Base-by-base conservation (phyloP, 2,888 invertebrate species). In the Daptonema setosum region DNA sequence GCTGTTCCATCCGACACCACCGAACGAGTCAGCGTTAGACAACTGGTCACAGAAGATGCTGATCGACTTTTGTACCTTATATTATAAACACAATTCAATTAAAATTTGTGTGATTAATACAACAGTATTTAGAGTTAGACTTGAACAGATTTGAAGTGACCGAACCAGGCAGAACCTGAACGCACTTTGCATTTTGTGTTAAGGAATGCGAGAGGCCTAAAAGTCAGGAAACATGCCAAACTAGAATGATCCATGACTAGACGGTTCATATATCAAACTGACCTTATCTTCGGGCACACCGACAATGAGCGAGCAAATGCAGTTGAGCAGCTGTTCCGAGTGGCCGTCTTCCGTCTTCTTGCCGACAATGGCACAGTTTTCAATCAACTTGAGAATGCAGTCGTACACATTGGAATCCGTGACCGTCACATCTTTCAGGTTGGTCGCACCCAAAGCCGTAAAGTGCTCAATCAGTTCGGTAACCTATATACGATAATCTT, bases 251-350 rank as follows among this genome's bases (percentile, higher is more conserved):
- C n/a, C n/a, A n/a, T n/a, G n/a, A n/a, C n/a, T n/a, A n/a, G n/a
- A n/a, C n/a, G n/a, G n/a, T n/a, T n/a, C n/a, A n/a, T n/a, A n/a
- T n/a, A n/a, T n/a, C n/a, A n/a, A n/a, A n/a, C 14, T 3, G 17
- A 52, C 85, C 62, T 86, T 80, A 68, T 87, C 86, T 60, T 82
- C 76, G 14, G 87, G 84, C 64, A 90, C 83, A 80, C 72, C 62
- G 22, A 91, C 84, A 79, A 93, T 82, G 63, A 95, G 84, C 5
- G 91, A 91, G 2, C 91, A 88, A 73, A 95, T 87, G 71, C 91
- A 88, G 75, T 91, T 91, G 17, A 95, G 78, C 56, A 90, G 83
- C 65, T 83, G 83, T 77, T 93, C 93, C 65, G 88, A 83, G 70
- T 91, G 90, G 8, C 58, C 57, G 54, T 66, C 67, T 11, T 48